phyloP scores from a whole-genome alignment of 2,888 invertebrate genomes.

The Sacculina carcini region DNA sequence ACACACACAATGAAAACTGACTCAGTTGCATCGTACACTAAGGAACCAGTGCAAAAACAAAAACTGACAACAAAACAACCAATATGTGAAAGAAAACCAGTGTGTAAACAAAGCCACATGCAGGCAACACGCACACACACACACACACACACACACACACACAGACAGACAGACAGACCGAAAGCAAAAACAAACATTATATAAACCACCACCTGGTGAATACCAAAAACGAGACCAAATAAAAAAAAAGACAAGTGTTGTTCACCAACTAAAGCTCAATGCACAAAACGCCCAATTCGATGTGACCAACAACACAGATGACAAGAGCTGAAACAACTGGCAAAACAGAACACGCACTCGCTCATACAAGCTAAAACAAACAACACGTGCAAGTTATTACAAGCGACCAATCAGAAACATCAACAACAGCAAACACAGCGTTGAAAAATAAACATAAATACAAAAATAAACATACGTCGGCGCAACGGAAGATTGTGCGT shows the following conservation, averaged over 20 bases:
- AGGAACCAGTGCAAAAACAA: conserved; percentile 7
- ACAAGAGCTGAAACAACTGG: too few relatives aligned
- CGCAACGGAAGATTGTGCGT: neutral
- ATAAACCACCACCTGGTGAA: conserved; percentile 10
- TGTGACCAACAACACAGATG: too few relatives aligned
- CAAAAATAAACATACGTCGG: neutral
- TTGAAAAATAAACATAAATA: neutral
- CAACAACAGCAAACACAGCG: too few relatives aligned
- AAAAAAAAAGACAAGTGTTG: conserved; percentile 5
- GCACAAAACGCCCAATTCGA: too few relatives aligned
- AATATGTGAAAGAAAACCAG: conserved; percentile 12
- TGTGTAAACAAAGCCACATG: conserved; percentile 8
- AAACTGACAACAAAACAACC: conserved; percentile 11
- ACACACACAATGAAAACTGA: too few relatives aligned
- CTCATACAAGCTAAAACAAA: neutral
- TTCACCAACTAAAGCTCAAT: too few relatives aligned
- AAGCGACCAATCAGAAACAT: too few relatives aligned
- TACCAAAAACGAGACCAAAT: conserved; percentile 11
- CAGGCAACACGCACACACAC: too few relatives aligned
- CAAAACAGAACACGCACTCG: neutral
- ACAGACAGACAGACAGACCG: too few relatives aligned
- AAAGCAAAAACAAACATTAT: too few relatives aligned
- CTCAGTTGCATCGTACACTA: too few relatives aligned
- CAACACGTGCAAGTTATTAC: neutral
- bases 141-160: too few relatives aligned